A percentile compares a stretch with the other conserved stretches of the same genome.
Evolutionary conservation across 2,797 vertebrate genomes (phyloP).

Genomic region (Karalla daura): DNA sequence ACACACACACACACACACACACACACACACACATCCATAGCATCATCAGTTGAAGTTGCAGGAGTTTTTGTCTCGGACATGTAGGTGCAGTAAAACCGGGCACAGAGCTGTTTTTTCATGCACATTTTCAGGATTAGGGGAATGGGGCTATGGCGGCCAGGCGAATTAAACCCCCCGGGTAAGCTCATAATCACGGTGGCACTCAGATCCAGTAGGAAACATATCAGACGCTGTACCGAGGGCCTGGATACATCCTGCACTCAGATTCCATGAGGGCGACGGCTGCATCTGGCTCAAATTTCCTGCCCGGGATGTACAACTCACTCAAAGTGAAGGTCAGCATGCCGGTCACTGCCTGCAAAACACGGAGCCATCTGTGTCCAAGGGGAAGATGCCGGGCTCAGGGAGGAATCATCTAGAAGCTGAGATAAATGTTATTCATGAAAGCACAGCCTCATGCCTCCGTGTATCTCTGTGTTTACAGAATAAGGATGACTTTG

Average conservation of each 20-base stretch:
- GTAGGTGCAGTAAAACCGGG: no score
- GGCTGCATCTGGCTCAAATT: slow-evolving; percentile 44
- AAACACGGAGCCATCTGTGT: slow-evolving; percentile 25
- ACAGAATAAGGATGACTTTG: slow-evolving; percentile 19
- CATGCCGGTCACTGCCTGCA: slow-evolving; percentile 32
- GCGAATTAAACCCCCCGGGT: slow-evolving; percentile 63
- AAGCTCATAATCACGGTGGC: slow-evolving; percentile 71
- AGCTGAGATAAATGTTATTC: slow-evolving; percentile 3
- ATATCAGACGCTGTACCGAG: slow-evolving; percentile 14
- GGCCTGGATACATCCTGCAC: slow-evolving; percentile 26
- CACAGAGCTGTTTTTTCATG: slow-evolving; percentile 32
- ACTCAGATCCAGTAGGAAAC: slow-evolving; percentile 54
- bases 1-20: no score
- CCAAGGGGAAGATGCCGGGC: slow-evolving; percentile 19
- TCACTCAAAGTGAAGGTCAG: slow-evolving; percentile 67
- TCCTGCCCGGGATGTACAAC: slow-evolving; percentile 41
- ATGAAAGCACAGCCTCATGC: background rate
- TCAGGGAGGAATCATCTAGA: background rate
- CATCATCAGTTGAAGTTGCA: no score
- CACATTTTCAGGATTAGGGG: slow-evolving; percentile 56
- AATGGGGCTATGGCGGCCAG: slow-evolving; percentile 37
- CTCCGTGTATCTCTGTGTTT: slow-evolving; percentile 9
- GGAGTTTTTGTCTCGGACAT: no score
- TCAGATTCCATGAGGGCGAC: slow-evolving; percentile 24
- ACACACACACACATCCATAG: no score